A percentile compares a stretch with the other conserved stretches of the same genome.
These are phyloP conservation scores for Malthinus flaveolus DNA, from an alignment of 2,888 invertebrate genomes.

Conservation along the genomic window DNA sequence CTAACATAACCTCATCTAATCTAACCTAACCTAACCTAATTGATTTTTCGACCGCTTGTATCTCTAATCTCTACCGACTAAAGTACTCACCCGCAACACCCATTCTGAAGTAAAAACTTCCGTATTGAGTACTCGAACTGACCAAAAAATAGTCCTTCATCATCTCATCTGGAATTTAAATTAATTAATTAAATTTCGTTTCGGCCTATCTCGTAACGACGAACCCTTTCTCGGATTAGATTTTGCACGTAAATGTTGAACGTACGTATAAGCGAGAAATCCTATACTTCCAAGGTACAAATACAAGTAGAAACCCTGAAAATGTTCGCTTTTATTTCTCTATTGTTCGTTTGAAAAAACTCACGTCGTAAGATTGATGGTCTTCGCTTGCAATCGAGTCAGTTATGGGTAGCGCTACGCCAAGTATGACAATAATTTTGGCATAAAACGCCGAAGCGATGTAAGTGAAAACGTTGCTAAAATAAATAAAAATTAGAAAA, in stretches of 20 bases:
- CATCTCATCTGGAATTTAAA: not conserved
- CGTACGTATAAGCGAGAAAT: slow-evolving; percentile 81
- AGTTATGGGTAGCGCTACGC: not conserved
- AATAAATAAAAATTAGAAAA: too few species aligned
- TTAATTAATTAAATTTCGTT: too few species aligned
- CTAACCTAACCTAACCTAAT: not conserved
- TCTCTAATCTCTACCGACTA: not conserved
- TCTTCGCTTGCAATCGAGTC: slow-evolving; percentile 49
- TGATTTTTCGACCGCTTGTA: too few species aligned
- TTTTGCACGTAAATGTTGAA: slow-evolving; percentile 57
- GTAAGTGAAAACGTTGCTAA: slow-evolving; percentile 9
- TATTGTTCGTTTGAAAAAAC: not conserved
- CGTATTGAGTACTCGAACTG: slow-evolving; percentile 55
- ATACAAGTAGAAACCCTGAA: slow-evolving; percentile 82
- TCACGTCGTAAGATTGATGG: slow-evolving; percentile 43
- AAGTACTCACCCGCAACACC: slow-evolving; percentile 63
- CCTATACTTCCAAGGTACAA: slow-evolving; percentile 85
- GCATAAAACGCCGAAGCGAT: slow-evolving; percentile 14
- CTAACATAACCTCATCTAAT: not conserved
- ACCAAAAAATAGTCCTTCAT: slow-evolving; percentile 1
- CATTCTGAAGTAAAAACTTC: slow-evolving; percentile 66
- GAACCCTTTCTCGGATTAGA: slow-evolving; percentile 42
- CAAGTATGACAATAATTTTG: slow-evolving; percentile 11
- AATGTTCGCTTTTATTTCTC: slow-evolving; percentile 32
- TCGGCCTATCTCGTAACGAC: too few species aligned